phyloP scores from a whole-genome alignment of 1,140 invertebrate species.

The Scaptomyza graminum region DNA sequence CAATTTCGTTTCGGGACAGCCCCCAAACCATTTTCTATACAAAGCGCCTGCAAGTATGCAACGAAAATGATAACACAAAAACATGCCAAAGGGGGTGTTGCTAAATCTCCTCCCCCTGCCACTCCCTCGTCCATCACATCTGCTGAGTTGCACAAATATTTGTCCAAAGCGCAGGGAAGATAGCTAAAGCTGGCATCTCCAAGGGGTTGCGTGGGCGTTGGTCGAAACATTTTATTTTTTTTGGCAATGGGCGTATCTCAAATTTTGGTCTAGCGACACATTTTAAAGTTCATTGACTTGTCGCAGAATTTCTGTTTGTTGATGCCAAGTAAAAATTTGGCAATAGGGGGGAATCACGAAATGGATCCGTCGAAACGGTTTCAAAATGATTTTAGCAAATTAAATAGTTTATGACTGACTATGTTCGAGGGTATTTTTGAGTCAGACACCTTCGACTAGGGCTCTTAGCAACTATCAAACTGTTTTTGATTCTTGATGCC shows the following conservation, averaged over 20 bases:
- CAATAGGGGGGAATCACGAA: no score
- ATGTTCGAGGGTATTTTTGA: background rate
- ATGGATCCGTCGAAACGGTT: no score
- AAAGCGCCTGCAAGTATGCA: slow-evolving; percentile 61
- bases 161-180: slow-evolving; percentile 51
- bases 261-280: slow-evolving; percentile 22
- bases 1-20: slow-evolving; percentile 13
- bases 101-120: background rate
- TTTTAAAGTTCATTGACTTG: slow-evolving; percentile 78
- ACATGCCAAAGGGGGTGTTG: slow-evolving; percentile 38
- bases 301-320: slow-evolving; percentile 27
- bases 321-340: background rate
- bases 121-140: background rate
- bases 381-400: no score
- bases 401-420: no score
- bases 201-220: slow-evolving; percentile 31
- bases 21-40: slow-evolving; percentile 23
- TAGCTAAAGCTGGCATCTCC: background rate
- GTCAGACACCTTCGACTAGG: background rate
- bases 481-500: slow-evolving; percentile 24
- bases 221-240: slow-evolving; percentile 16
- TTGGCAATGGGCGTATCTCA: slow-evolving; percentile 34
- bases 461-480: no score
- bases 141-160: slow-evolving; percentile 79
- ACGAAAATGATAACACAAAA: slow-evolving; percentile 64